phyloP scores from a whole-genome alignment of 1,140 invertebrate species.

The Papilio polyxenes region DNA sequence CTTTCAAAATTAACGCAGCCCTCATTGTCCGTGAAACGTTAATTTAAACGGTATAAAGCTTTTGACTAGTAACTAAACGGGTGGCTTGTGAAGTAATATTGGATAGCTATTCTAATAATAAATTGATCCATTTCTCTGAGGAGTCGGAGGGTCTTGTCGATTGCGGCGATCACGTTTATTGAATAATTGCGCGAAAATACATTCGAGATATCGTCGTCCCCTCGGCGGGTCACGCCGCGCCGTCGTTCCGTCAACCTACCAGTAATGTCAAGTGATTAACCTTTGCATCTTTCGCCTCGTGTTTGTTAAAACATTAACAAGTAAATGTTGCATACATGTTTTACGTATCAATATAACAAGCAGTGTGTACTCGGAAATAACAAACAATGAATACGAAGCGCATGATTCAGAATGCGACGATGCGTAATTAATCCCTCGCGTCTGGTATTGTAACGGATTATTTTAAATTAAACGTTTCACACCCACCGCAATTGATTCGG shows the following conservation, averaged over 20 bases:
- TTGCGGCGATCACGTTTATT: slow-evolving; percentile 77
- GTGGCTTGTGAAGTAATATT: slow-evolving; percentile 5
- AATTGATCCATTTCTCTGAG: slow-evolving; percentile 74
- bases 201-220: slow-evolving; percentile 63
- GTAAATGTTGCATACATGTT: slow-evolving; percentile 7
- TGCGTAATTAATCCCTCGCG: slow-evolving; percentile 43
- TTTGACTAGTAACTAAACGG: background rate
- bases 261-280: slow-evolving; percentile 67
- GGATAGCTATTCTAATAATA: slow-evolving; percentile 39
- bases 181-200: slow-evolving; percentile 79
- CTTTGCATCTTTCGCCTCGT: slow-evolving; percentile 58
- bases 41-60: slow-evolving; percentile 7
- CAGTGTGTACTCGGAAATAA: slow-evolving; percentile 40
- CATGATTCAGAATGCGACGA: slow-evolving; percentile 58
- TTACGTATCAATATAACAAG: slow-evolving; percentile 8
- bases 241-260: slow-evolving; percentile 51
- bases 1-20: slow-evolving; percentile 66
- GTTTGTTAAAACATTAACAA: slow-evolving; percentile 39
- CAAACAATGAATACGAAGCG: slow-evolving; percentile 52
- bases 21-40: background rate
- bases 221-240: slow-evolving; percentile 57
- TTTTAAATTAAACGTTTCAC: slow-evolving; percentile 51
- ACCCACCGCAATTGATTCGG: slow-evolving; percentile 48
- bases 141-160: slow-evolving; percentile 75
- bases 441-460: slow-evolving; percentile 48